These are phyloP conservation scores for Coluber constrictor DNA, from an alignment of 2,797 vertebrate genomes.

Conservation along the genomic window DNA sequence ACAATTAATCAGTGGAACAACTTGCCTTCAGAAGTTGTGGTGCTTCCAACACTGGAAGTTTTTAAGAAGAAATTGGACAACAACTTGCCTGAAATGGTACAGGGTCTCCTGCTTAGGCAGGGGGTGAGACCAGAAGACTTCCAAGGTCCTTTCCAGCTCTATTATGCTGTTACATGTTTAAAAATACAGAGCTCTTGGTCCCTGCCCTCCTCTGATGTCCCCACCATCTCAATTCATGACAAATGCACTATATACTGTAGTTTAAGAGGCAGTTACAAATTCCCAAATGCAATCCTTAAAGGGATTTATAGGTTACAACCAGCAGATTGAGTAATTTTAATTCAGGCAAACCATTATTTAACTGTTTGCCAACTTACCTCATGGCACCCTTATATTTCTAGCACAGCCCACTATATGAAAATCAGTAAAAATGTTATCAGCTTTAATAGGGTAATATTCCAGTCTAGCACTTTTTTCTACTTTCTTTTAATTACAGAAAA, in stretches of 20 bases:
- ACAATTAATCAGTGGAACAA: background rate
- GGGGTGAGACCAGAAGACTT: background rate
- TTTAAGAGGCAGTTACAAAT: background rate
- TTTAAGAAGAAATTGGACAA: background rate
- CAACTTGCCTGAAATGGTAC: background rate
- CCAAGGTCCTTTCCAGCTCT: background rate
- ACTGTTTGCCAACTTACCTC: background rate
- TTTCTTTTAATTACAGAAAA: background rate
- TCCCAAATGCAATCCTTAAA: background rate
- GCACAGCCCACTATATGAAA: background rate
- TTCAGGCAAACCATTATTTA: background rate
- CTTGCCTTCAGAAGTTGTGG: background rate
- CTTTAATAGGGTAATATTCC: background rate
- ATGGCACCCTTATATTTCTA: background rate
- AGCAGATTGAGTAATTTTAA: background rate
- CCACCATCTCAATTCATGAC: background rate
- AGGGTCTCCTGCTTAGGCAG: background rate
- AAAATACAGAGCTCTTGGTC: background rate
- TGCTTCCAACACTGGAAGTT: background rate
- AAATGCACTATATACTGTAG: background rate
- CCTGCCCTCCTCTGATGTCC: background rate
- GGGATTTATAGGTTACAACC: background rate
- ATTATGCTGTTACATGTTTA: background rate
- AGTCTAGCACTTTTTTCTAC: background rate
- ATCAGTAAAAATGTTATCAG: background rate